A percentile compares a stretch with the other conserved stretches of the same genome.
phyloP scores from a whole-genome alignment of 1,140 invertebrate species.

The Alviniconcha marisindica region DNA sequence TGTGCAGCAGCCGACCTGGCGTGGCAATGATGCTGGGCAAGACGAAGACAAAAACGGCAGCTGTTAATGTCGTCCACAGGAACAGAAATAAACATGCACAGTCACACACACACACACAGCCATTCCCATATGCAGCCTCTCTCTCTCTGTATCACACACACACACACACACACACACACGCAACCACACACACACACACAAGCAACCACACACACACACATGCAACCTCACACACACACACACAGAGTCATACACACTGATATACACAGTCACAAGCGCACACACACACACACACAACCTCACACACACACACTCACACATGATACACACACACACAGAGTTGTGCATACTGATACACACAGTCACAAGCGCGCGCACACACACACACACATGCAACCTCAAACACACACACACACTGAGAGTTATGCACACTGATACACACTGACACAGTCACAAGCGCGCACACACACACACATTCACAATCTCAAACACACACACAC shows the following conservation, averaged over 20 bases:
- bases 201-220: too few species aligned
- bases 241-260: too few species aligned
- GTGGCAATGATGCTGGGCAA: slow-evolving; percentile 91
- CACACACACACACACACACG: too few species aligned
- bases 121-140: too few species aligned
- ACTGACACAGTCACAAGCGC: neutral
- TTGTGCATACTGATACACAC: too few species aligned
- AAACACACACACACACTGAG: neutral
- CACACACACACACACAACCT: neutral
- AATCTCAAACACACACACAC: neutral
- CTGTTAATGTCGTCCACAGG: too few species aligned
- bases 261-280: neutral
- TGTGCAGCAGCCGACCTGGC: slow-evolving; percentile 96
- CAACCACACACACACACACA: too few species aligned
- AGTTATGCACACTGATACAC: neutral
- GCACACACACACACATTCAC: neutral
- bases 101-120: too few species aligned
- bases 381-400: neutral
- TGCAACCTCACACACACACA: too few species aligned
- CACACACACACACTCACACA: neutral
- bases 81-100: too few species aligned
- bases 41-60: too few species aligned
- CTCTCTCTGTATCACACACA: neutral
- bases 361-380: neutral
- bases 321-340: neutral